Evolutionary conservation across 2,888 invertebrate species (phyloP).

Genomic region (Nysson spinosus): DNA sequence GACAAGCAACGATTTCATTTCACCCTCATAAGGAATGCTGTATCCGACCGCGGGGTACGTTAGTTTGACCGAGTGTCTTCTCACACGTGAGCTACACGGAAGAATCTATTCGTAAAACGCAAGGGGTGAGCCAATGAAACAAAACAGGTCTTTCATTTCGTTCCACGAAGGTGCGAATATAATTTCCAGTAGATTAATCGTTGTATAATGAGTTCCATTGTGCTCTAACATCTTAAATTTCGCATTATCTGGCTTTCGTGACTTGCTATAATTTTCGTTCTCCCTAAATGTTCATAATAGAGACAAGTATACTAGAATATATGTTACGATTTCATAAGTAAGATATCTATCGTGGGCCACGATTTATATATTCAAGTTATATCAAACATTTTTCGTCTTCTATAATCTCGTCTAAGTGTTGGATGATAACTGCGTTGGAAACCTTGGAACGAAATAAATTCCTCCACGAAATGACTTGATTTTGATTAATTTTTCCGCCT

Average conservation of each 20-base stretch:
- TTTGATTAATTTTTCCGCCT: too few species aligned
- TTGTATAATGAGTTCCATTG: background rate
- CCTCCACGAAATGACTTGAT: too few species aligned
- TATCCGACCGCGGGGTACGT: background rate
- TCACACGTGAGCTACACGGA: slow-evolving; percentile 16
- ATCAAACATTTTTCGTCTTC: too few species aligned
- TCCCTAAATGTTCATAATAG: background rate
- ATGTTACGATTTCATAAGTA: too few species aligned
- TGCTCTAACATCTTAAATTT: background rate
- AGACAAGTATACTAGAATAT: too few species aligned
- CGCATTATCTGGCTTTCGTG: slow-evolving; percentile 1
- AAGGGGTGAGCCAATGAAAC: background rate
- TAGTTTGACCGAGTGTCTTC: slow-evolving; percentile 25
- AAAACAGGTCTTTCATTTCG: background rate
- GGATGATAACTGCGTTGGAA: too few species aligned
- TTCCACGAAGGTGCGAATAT: background rate
- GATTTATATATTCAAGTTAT: too few species aligned
- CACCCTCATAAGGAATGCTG: slow-evolving; percentile 11
- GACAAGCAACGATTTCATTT: slow-evolving; percentile 24
- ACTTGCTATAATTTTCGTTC: background rate
- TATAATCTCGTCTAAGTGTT: too few species aligned
- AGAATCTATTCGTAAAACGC: background rate
- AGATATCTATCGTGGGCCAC: too few species aligned
- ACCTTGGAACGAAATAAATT: too few species aligned
- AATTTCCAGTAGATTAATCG: background rate